These are phyloP conservation scores for Cheilosia impressa DNA, from an alignment of 2,888 invertebrate genomes.

Conservation along the genomic window DNA sequence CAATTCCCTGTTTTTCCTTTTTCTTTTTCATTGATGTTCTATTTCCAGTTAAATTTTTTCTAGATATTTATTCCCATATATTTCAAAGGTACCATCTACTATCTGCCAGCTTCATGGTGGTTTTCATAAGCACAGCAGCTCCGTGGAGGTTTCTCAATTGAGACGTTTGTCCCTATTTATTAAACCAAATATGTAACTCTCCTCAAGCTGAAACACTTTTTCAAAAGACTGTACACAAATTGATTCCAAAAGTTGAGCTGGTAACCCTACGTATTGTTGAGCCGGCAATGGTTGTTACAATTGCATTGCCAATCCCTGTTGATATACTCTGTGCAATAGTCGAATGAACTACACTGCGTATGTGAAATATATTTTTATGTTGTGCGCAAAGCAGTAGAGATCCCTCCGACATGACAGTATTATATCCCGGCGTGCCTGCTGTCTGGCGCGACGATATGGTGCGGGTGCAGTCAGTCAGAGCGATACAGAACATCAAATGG, in stretches of 20 bases:
- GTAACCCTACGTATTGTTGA: conserved; percentile 22
- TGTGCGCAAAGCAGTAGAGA: conserved; percentile 56
- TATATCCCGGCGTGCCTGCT: conserved; percentile 35
- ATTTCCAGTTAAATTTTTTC: too few relatives aligned
- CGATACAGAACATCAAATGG: conserved; percentile 47
- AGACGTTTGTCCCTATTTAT: too few relatives aligned
- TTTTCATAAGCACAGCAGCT: too few relatives aligned
- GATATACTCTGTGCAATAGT: conserved; percentile 50
- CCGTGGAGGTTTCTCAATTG: too few relatives aligned
- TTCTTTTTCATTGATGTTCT: too few relatives aligned
- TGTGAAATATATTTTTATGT: conserved; percentile 35
- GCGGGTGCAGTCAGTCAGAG: conserved; percentile 20
- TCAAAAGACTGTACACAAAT: too few relatives aligned
- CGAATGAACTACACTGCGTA: conserved; percentile 40
- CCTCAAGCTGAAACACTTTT: too few relatives aligned
- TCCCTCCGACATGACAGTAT: conserved; percentile 50
- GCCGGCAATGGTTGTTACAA: conserved; percentile 45
- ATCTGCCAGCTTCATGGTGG: too few relatives aligned
- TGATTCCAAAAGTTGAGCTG: not conserved
- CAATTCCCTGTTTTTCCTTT: too few relatives aligned
- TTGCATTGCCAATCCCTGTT: conserved; percentile 56
- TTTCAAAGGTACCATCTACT: too few relatives aligned
- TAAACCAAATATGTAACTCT: too few relatives aligned
- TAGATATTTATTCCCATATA: too few relatives aligned
- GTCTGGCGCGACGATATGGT: conserved; percentile 35